These are phyloP conservation scores for Ochropleura leucogaster DNA, from an alignment of 2,888 invertebrate genomes.

Conservation along the genomic window DNA sequence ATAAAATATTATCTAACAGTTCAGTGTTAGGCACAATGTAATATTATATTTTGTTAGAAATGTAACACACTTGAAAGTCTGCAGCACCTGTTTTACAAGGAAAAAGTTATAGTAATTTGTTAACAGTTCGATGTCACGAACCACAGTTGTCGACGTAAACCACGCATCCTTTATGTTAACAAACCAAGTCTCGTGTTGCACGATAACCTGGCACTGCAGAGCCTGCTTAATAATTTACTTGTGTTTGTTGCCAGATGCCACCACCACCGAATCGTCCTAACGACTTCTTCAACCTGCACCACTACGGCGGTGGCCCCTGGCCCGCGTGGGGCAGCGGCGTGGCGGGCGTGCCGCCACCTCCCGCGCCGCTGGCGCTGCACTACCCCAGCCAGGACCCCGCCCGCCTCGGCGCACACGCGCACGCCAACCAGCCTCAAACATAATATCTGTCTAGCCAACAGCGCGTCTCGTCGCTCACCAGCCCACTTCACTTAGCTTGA, in stretches of 20 bases:
- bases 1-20: too few relatives aligned
- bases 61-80: background rate
- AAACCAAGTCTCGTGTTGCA: too few relatives aligned
- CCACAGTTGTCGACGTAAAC: too few relatives aligned
- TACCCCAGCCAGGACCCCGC: slow-evolving; percentile 99
- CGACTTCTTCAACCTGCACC: slow-evolving; percentile 92
- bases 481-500: background rate
- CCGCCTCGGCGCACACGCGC: slow-evolving; percentile 94
- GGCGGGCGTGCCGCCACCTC: slow-evolving; percentile 79
- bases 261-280: slow-evolving; percentile 90
- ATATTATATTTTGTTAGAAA: background rate
- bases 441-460: slow-evolving; percentile 60
- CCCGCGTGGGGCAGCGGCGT: slow-evolving; percentile 71
- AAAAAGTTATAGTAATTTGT: too few relatives aligned
- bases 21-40: too few relatives aligned
- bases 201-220: too few relatives aligned
- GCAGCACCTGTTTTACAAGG: too few relatives aligned
- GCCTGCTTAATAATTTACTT: background rate
- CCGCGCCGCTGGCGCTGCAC: slow-evolving; percentile 93
- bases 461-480: background rate
- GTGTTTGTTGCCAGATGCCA: slow-evolving; percentile 78
- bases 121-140: too few relatives aligned
- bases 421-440: slow-evolving; percentile 83
- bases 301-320: slow-evolving; percentile 79
- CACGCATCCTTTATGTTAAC: too few relatives aligned